Conservation (phyloP, 2,888 invertebrate genomes). For the Graphium colonna region DNA sequence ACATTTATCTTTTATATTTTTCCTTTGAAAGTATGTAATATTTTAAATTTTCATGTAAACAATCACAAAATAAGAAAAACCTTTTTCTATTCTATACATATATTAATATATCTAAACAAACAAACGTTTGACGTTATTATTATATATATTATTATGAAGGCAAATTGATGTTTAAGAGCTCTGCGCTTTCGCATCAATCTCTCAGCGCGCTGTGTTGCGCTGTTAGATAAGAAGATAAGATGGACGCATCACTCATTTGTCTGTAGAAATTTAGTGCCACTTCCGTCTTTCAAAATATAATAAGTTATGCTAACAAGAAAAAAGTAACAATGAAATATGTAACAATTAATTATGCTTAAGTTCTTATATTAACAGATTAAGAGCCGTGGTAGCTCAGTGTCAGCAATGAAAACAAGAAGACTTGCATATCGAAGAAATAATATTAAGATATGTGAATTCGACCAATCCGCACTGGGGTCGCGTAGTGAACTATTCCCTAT, state of each 20-base stretch:
- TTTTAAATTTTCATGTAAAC: no score
- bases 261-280: slow-evolving; percentile 1
- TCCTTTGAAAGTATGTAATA: no score
- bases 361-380: no score
- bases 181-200: slow-evolving; percentile 35
- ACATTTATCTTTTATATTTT: no score
- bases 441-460: no score
- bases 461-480: no score
- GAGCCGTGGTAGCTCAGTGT: no score
- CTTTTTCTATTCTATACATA: background rate
- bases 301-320: background rate
- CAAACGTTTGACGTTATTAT: background rate
- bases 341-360: no score
- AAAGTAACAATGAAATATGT: background rate
- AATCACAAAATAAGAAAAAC: slow-evolving; percentile 1
- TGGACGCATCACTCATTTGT: slow-evolving; percentile 6
- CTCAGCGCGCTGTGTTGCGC: slow-evolving; percentile 23
- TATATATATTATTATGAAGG: slow-evolving; percentile 25
- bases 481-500: no score
- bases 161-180: slow-evolving; percentile 33
- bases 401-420: no score
- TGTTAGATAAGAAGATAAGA: slow-evolving; percentile 20
- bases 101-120: background rate
- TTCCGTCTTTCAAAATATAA: background rate
- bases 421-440: no score